Evolutionary conservation across 2,888 invertebrate genomes (phyloP).

Genomic region (Amiota communis): DNA sequence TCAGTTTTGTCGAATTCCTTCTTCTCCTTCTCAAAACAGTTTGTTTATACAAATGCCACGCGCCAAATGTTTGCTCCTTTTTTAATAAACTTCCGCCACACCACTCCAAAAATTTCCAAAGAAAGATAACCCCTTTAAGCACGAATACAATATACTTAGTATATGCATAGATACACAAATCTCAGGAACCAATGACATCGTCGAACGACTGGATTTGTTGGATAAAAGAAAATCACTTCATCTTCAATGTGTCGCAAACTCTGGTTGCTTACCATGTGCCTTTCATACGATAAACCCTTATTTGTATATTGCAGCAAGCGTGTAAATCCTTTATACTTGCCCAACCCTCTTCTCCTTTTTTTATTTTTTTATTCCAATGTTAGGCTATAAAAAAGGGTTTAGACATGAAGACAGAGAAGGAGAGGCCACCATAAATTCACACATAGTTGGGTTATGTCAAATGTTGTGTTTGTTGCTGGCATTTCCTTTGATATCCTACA

Average conservation of each 20-base stretch:
- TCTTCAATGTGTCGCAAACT: constrained; percentile 45
- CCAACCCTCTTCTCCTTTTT: constrained; percentile 26
- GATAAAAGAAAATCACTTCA: constrained; percentile 64
- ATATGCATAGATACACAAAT: constrained; percentile 26
- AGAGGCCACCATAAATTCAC: constrained; percentile 60
- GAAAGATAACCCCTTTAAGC: constrained; percentile 31
- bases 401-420: constrained; percentile 1
- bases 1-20: constrained; percentile 19
- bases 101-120: constrained; percentile 31
- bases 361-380: neutral
- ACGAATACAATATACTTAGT: too few species aligned
- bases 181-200: constrained; percentile 35
- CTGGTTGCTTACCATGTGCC: neutral
- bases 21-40: constrained; percentile 34
- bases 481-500: constrained; percentile 15
- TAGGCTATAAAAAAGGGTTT: constrained; percentile 57
- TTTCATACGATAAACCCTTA: constrained; percentile 51
- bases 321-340: constrained; percentile 58
- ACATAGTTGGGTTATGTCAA: constrained; percentile 58
- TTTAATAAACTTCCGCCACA: constrained; percentile 60
- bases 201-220: constrained; percentile 55
- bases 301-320: constrained; percentile 65
- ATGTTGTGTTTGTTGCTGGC: constrained; percentile 47
- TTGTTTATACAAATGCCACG: constrained; percentile 50
- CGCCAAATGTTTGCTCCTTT: constrained; percentile 54